Evolutionary conservation across 2,888 invertebrate genomes (phyloP), one percentile per base, ranked within the genome.

Genomic region (Eupithecia pulchellata): DNA sequence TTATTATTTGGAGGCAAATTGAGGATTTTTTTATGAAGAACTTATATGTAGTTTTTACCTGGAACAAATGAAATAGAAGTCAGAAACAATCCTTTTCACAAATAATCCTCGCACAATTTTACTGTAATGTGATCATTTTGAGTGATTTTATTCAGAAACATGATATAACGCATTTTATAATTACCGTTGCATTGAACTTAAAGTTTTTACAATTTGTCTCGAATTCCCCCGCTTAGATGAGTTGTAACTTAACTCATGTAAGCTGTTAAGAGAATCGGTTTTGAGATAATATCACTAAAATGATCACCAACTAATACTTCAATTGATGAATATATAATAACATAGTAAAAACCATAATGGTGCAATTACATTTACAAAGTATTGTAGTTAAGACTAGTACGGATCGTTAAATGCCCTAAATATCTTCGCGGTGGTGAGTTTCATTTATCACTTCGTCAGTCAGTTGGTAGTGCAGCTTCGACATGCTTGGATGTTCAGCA

Each of bases 351-450:
- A 68, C 17, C 14, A 39, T 17, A 52, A 74, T 76, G 77, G 73
- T 77, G 75, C 74, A n/a, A 75, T 75, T 77, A 77, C 77, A 77
- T 77, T 62, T 76, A 77, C 77, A 77, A 69, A 82, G 57, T 81
- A 39, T 84, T 68, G 85, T 84, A 27, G 1, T 27, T 42, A 64
- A 79, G 76, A 32, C 75, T 71, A 11, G 75, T 72, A 20, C 62
- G 68, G n/a, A n/a, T 20, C 84, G 68, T n/a, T 84, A 52, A n/a
- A 84, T 66, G 17, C 60, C 57, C 6, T 76, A 20, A 14, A 14
- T 5, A 27, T 55, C 27, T 55, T 25, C 27, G 27, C 25, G 20
- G n/a, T 52, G 6, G 20, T 11, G 8, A 34, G 34, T 34, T 34
- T 34, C 9, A 9, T 39, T 39, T 17, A 17, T 17, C 14, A 17